Evolutionary conservation across 2,888 invertebrate species (phyloP), one percentile per base, ranked within the genome.

Genomic region (Oxystoma pomonae): DNA sequence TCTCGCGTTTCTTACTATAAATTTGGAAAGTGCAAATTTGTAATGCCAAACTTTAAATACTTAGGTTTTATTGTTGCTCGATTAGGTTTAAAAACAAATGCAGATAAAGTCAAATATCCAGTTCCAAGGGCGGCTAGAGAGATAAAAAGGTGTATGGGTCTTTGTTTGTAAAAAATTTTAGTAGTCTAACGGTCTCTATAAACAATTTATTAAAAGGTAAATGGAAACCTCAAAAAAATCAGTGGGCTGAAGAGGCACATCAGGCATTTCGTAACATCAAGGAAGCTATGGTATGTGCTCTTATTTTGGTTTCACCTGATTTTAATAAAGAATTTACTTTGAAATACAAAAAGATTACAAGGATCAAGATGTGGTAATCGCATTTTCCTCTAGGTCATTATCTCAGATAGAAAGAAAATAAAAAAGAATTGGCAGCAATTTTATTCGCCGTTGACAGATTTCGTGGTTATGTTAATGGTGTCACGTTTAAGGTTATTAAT

Each of bases 221-320:
- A n/a, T n/a, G n/a, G n/a, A 65, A 65, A 62, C 58, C 62, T 21
- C 52, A 62, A 17, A 58, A 51, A 49, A 50, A 58, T 12, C 0
- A 16, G 19, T 62, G 58, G 58, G 58, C 18, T 18, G 21, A 52
- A 3, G 58, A 21, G 52, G 63, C 63, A 1, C 53, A 58, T 21
- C 18, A 16, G 53, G 62, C 62, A 20, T 61, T 63, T 53, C 16
- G 16, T 17, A 35, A 65, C n/a, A 55, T 64, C 7, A 64, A 65
- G 20, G 19, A 57, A 35, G 53, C 60, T 7, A 20, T 58, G 18
- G 55, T 65, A 49, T 20, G 22, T 9, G 60, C 63, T 19, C 68
- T 68, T 1, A 59, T 72, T 9, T 55, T 72, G n/a, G n/a, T 58
- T 9, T 62, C 57, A 19, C 68, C 70, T 0, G 61, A 72, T 59